Evolutionary conservation across 2,113 vertebrate genomes (phyloP).

Genomic region (Pedionomus torquatus): DNA sequence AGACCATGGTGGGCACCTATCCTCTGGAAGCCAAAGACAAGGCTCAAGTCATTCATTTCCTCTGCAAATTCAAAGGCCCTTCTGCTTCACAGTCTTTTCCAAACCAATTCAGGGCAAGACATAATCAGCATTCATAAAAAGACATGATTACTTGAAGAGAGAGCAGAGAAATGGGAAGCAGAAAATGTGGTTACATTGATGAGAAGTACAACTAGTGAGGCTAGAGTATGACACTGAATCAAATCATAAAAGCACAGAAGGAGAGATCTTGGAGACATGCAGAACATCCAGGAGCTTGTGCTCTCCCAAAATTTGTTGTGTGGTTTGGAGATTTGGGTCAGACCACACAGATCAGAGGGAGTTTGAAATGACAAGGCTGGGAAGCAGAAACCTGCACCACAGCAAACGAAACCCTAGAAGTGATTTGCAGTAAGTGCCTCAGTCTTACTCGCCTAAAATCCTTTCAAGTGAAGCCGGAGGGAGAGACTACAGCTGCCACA

Average conservation of each 20-base stretch:
- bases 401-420: neutral
- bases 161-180: neutral
- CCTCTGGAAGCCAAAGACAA: neutral
- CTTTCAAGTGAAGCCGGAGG: neutral
- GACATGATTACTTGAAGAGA: neutral
- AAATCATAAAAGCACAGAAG: neutral
- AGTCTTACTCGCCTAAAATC: neutral
- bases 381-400: neutral
- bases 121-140: neutral
- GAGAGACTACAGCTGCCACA: neutral
- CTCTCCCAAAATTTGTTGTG: neutral
- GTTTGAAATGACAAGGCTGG: neutral
- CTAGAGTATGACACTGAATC: neutral
- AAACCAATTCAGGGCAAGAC: neutral
- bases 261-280: neutral
- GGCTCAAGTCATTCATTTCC: neutral
- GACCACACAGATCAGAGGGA: slow-evolving; percentile 41
- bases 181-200: neutral
- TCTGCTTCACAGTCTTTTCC: neutral
- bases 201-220: neutral
- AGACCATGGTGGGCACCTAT: accelerated
- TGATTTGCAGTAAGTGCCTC: neutral
- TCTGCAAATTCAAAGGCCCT: neutral
- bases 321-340: slow-evolving; percentile 26
- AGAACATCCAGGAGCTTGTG: neutral